Base-by-base conservation (phyloP, 2,797 vertebrate genomes). In the Limnodromus scolopaceus region DNA sequence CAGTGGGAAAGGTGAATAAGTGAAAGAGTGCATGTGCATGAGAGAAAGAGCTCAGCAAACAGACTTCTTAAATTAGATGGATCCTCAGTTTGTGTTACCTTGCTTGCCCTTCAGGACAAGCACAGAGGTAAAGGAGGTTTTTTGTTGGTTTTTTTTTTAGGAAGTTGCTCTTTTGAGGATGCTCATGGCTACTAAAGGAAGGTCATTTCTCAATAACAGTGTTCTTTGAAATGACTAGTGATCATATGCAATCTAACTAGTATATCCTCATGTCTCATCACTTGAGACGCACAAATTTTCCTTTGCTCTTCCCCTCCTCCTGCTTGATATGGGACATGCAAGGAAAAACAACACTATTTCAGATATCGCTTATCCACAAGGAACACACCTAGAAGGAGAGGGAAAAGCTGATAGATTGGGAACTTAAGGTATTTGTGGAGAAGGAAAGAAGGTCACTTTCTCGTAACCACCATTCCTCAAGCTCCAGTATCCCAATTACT, bases 41-140 rank as follows among this genome's bases (percentile, higher is more conserved):
- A 96, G 75, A 92, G 86, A 94, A 91, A 95, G 94, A 96, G 96
- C 96, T 97, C 96, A 97, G 96, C 95, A 97, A 97, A 97, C 94
- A 97, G 95, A 64, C 86, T 78, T 85, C 94, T 89, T 84, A 96
- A 96, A 96, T 97, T 96, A 97, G 95, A 96, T 95, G 64, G 93
- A 92, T 93, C 84, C 90, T 95, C 68, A 36, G 92, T 89, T 72
- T 65, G 48, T 27, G 55, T 93, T 87, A 96, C 90, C 94, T 97
- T 96, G 95, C 75, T 84, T 89, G 95, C 92, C 96, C 96, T 97
- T 97, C 96, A 96, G 94, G 96, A 96, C 90, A 94, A 74, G 66
- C 63, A 93, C 77, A 63, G 66, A 95, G 51, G 84, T 71, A 92
- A 65, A 84, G 81, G 30, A 94, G 66, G 86, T 41, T 36, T 45